Percentiles rank a stretch among this genome's conserved stretches.
Evolutionary conservation across 2,113 vertebrate genomes (phyloP).

Genomic region (Rutilus rutilus): DNA sequence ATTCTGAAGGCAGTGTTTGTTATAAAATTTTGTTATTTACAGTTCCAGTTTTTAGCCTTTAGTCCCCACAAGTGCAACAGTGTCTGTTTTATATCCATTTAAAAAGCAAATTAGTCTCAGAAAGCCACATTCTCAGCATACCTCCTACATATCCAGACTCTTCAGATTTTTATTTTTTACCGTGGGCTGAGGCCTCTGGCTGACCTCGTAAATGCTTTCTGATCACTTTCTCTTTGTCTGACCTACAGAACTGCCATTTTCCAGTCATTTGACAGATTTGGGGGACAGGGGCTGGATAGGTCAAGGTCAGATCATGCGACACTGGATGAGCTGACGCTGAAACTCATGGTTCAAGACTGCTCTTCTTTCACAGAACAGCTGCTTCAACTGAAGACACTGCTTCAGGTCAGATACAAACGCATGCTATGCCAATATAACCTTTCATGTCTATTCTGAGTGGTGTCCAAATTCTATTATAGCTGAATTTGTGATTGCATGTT

Average conservation of each 20-base stretch:
- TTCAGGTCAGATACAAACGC: slow-evolving; percentile 82
- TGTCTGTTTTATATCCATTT: background rate
- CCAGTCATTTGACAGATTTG: slow-evolving; percentile 29
- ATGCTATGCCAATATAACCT: background rate
- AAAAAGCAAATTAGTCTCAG: background rate
- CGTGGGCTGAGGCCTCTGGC: background rate
- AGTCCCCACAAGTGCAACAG: background rate
- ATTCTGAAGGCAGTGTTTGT: background rate
- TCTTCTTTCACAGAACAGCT: slow-evolving; percentile 88
- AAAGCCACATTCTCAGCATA: background rate
- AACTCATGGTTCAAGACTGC: slow-evolving; percentile 90
- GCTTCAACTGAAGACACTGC: slow-evolving; percentile 83
- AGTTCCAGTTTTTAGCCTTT: background rate
- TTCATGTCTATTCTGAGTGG: background rate
- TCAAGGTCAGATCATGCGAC: slow-evolving; percentile 68
- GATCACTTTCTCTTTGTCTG: background rate
- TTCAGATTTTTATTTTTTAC: background rate
- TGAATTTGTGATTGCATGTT: too few species aligned
- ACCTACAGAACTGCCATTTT: slow-evolving; percentile 48
- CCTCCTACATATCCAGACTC: background rate
- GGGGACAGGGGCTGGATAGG: slow-evolving; percentile 29
- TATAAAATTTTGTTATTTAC: background rate
- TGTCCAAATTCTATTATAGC: background rate
- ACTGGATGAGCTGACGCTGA: slow-evolving; percentile 86
- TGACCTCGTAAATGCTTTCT: background rate